A percentile compares a stretch with the other conserved stretches of the same genome.
Evolutionary conservation across 2,113 vertebrate species (phyloP).

Genomic region (Pardalotus punctatus): DNA sequence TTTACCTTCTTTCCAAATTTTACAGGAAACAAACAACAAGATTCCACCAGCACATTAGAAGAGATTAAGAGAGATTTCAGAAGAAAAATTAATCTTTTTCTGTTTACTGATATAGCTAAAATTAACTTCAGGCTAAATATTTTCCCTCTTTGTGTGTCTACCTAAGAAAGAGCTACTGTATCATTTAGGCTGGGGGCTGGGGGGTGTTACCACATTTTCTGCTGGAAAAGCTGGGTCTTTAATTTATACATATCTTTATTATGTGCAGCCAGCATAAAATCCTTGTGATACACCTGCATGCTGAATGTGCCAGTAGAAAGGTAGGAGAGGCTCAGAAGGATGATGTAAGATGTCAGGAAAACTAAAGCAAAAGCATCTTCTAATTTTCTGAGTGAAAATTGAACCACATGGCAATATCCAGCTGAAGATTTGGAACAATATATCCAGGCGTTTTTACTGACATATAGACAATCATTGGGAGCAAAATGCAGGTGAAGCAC

Average conservation of each 20-base stretch:
- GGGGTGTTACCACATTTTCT: not conserved
- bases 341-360: not conserved
- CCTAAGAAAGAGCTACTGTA: not conserved
- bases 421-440: rapidly evolving
- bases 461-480: not conserved
- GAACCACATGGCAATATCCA: not conserved
- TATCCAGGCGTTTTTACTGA: not conserved
- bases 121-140: not conserved
- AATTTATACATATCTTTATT: not conserved
- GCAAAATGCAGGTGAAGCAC: not conserved
- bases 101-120: not conserved
- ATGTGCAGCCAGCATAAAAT: not conserved
- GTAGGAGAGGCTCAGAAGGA: not conserved
- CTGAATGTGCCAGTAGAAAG: not conserved
- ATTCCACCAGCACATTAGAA: not conserved
- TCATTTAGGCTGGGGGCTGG: not conserved
- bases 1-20: not conserved
- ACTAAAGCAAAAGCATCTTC: not conserved
- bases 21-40: not conserved
- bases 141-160: rapidly evolving
- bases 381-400: not conserved
- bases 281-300: not conserved
- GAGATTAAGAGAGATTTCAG: not conserved
- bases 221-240: not conserved
- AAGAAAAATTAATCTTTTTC: not conserved